These are phyloP conservation scores for Mercenaria mercenaria DNA, from an alignment of 1,140 invertebrate genomes.

Conservation along the genomic window DNA sequence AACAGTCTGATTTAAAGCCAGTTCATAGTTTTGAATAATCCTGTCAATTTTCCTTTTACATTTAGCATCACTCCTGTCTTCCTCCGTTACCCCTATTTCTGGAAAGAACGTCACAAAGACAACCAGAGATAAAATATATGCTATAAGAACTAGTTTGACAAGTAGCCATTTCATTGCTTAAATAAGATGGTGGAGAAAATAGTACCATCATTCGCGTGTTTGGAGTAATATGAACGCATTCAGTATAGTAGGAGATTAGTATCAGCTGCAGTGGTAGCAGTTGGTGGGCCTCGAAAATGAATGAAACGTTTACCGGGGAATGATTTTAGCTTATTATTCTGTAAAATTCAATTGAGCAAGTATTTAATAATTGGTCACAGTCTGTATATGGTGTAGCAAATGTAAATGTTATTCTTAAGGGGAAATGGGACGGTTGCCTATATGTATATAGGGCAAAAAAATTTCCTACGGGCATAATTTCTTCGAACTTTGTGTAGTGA, in stretches of 20 bases:
- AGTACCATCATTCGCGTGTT: neutral
- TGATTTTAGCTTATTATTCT: no score
- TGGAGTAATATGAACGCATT: neutral
- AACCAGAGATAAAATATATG: neutral
- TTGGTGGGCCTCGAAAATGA: no score
- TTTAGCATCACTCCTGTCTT: neutral
- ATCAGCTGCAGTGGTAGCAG: neutral
- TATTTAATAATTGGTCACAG: no score
- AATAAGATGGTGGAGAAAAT: neutral
- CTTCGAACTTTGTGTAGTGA: no score
- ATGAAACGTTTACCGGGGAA: no score
- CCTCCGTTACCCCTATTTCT: neutral
- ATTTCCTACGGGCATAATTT: no score
- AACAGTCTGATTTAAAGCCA: neutral
- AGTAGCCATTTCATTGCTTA: conserved; percentile 30
- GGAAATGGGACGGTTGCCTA: no score
- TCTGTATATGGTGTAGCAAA: no score
- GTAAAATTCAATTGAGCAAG: no score
- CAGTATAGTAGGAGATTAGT: neutral
- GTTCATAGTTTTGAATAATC: neutral
- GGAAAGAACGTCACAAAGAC: conserved; percentile 1
- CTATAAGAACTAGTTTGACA: neutral
- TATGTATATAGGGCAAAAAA: no score
- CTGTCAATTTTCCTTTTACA: neutral
- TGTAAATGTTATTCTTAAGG: no score